phyloP scores from a whole-genome alignment of 2,888 invertebrate genomes.

The Eretmocerus hayati region DNA sequence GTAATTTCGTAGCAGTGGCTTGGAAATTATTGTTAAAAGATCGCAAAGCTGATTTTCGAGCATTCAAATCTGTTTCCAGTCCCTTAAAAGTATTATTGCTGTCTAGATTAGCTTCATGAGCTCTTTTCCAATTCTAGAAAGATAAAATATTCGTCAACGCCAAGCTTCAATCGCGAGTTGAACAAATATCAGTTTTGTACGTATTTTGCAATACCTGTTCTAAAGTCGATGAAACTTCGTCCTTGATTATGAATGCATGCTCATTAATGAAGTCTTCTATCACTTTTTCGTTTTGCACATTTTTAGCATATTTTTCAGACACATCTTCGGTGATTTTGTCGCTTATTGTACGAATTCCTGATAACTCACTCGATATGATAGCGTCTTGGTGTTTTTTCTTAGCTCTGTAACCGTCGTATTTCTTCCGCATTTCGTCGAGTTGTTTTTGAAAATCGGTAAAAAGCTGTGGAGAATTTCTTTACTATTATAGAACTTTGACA shows the following conservation, averaged over 20 bases:
- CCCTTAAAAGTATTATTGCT: slow-evolving; percentile 29
- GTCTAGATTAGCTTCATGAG: slow-evolving; percentile 23
- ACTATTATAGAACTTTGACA: no score
- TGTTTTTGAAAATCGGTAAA: slow-evolving; percentile 27
- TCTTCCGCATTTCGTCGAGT: slow-evolving; percentile 21
- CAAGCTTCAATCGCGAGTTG: slow-evolving; percentile 3
- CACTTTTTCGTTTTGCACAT: slow-evolving; percentile 20
- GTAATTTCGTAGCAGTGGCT: slow-evolving; percentile 24
- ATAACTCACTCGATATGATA: slow-evolving; percentile 24
- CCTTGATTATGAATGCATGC: slow-evolving; percentile 26
- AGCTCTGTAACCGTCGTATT: slow-evolving; percentile 18
- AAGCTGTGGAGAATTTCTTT: slow-evolving; percentile 27
- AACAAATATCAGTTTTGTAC: not conserved
- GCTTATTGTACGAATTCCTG: slow-evolving; percentile 23
- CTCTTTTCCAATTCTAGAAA: slow-evolving; percentile 30
- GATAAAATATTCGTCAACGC: slow-evolving; percentile 2
- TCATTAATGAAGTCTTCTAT: slow-evolving; percentile 29
- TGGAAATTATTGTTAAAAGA: slow-evolving; percentile 28
- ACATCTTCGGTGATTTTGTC: slow-evolving; percentile 23
- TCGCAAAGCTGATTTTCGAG: slow-evolving; percentile 25
- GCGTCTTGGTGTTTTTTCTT: slow-evolving; percentile 24
- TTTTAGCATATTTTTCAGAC: slow-evolving; percentile 18
- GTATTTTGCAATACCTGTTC: slow-evolving; percentile 33
- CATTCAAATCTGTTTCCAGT: slow-evolving; percentile 29
- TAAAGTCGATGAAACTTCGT: slow-evolving; percentile 25